Evolutionary conservation across 2,113 vertebrate species (phyloP), one percentile per base, ranked within the genome.

Genomic region (Agelaius phoeniceus): DNA sequence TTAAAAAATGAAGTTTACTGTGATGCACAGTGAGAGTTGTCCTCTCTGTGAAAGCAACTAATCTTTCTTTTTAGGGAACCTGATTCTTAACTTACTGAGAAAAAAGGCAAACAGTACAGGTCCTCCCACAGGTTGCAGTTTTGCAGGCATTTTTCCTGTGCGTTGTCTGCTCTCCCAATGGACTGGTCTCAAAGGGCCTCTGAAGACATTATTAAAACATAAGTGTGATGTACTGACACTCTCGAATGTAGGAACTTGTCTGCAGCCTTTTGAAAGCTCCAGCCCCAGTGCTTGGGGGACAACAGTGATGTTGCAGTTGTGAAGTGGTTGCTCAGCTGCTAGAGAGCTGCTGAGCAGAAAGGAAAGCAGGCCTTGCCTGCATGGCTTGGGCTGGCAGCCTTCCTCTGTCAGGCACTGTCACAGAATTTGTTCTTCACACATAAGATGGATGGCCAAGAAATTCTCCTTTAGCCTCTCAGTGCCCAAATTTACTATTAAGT

Each of bases 151-250:
- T 89, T 89, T 79, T 51, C 12, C 27, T 39, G 33, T 77, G n/a
- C 46, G 21, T 72, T 31, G 5, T 75, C 31, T 6, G 1, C 9
- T 67, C 44, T 82, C 44, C 24, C 33, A 55, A 8, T 16, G 21
- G 24, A 52, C 21, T 49, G 49, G 41, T 63, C 72, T 55, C 7
- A 13, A 24, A 41, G 20, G n/a, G 22, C 74, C 15, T 46, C 30
- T 43, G 51, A 73, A 67, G 8, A 13, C 2, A 8, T n/a, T 67
- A 63, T 27, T 81, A 15, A 71, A 69, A 86, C n/a, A 30, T 5
- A 66, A 78, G 33, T 12, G 31, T 2, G 2, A 30, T 1, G 4
- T 12, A n/a, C 9, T 5, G 3, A 46, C 31, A 22, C 35, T 20
- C 7, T 21, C 0, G 1, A 10, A 15, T 84, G 17, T 7, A 17